These are phyloP conservation scores for Erythrocebus patas DNA, from an alignment of 2,113 vertebrate species.

Conservation along the genomic window DNA sequence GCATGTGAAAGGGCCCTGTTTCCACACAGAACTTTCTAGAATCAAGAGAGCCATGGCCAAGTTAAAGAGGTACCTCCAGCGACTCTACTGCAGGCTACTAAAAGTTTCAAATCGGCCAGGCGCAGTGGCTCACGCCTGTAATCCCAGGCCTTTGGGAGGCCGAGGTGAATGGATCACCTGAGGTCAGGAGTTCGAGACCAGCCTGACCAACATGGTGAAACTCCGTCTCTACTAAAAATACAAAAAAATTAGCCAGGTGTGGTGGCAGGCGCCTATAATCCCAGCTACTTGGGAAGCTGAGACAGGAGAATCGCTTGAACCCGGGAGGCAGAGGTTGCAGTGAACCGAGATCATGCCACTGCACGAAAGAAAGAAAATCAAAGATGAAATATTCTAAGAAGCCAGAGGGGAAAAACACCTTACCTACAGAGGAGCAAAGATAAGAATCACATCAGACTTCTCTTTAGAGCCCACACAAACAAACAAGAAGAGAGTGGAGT, in stretches of 20 bases:
- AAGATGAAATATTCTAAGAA: background rate
- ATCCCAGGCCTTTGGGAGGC: background rate
- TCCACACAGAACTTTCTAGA: background rate
- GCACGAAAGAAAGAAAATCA: background rate
- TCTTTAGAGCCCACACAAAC: background rate
- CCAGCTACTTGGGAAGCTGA: no score
- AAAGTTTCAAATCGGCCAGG: background rate
- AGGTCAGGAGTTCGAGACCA: no score
- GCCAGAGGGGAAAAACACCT: background rate
- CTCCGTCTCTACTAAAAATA: no score
- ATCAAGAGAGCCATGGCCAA: background rate
- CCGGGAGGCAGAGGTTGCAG: no score
- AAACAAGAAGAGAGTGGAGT: background rate
- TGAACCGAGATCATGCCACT: background rate
- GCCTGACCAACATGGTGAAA: no score
- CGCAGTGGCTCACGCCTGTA: background rate
- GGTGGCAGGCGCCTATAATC: no score
- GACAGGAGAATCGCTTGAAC: no score
- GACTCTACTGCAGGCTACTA: background rate
- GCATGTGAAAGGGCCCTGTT: background rate
- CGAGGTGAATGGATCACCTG: background rate
- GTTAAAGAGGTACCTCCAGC: background rate
- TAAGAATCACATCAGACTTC: background rate
- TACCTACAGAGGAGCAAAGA: background rate
- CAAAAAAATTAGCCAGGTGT: no score